Evolutionary conservation across 2,113 vertebrate species (phyloP), one percentile per base, ranked within the genome.

Genomic region (Centropus unirufus): DNA sequence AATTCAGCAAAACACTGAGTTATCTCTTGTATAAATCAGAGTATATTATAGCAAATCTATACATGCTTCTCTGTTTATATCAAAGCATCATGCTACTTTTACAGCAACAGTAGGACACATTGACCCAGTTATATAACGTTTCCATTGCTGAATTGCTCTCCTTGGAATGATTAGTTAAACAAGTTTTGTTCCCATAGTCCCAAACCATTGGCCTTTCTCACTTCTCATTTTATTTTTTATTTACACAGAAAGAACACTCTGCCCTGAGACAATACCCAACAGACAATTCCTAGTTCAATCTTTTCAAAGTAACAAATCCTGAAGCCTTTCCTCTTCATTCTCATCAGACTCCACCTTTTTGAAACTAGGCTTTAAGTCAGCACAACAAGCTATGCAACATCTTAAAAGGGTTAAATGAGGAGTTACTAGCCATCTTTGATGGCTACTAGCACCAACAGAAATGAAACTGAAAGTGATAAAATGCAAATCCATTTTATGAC

Each of bases 91-190:
- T 44, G 40, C 46, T 46, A 69, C 55, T 62, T 83, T 26, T 47
- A 67, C 14, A 62, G 66, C 20, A 82, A 61, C 26, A 66, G 61
- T 10, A 66, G 34, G 34, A 90, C 32, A 73, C 32, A 26, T 16
- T 54, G 58, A 86, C 11, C 30, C 46, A 77, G 30, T 47, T 32
- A 81, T 14, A 70, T 10, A 76, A 83, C 47, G 27, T 52, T 81
- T 70, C 46, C 54, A 23, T 36, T 3, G 1, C 54, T 67, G 34
- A 73, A 83, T 1, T 0, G 7, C 16, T 11, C 8, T 7, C 2
- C 47, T 22, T 49, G 1, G 24, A 49, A 59, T 67, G 44, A 70
- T 8, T 14, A 70, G 34, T 63, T 49, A 83, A n/a, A n/a, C n/a
- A n/a, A 39, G 32, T 54, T 23, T 58, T 83, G 22, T 73, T 42